A percentile compares a stretch with the other conserved stretches of the same genome.
phyloP scores from a whole-genome alignment of 2,888 invertebrate species.

The Agelastica alni region DNA sequence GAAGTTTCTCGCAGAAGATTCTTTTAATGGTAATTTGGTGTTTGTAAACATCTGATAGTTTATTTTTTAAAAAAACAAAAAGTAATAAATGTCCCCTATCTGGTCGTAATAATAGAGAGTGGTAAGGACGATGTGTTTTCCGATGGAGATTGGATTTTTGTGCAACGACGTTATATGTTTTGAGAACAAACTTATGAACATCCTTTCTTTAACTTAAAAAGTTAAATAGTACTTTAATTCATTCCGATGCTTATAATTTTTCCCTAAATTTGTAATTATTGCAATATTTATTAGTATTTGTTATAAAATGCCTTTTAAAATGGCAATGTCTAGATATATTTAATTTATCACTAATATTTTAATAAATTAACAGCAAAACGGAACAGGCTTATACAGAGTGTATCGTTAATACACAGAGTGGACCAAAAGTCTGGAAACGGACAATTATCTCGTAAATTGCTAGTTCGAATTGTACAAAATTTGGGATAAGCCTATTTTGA shows the following conservation, averaged over 20 bases:
- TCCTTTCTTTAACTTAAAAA: background rate
- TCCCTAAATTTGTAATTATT: background rate
- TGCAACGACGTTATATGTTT: background rate
- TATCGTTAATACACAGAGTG: too few relatives aligned
- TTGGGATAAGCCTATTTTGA: too few relatives aligned
- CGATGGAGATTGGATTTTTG: background rate
- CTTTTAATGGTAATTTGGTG: background rate
- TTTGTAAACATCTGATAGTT: background rate
- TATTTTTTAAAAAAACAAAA: background rate
- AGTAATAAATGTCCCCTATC: background rate
- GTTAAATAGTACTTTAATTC: background rate
- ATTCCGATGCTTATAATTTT: background rate
- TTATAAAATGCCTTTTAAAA: too few relatives aligned
- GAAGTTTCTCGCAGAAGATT: too few relatives aligned
- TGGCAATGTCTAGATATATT: too few relatives aligned
- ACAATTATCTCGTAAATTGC: too few relatives aligned
- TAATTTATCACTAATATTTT: too few relatives aligned
- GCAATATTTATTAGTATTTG: too few relatives aligned
- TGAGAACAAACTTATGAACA: background rate
- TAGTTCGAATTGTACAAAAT: too few relatives aligned
- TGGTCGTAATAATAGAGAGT: background rate
- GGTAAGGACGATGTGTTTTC: constrained; percentile 1
- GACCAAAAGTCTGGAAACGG: too few relatives aligned
- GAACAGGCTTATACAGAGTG: too few relatives aligned
- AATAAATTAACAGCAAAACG: too few relatives aligned